phyloP scores from a whole-genome alignment of 2,113 vertebrate genomes.

The Petrocephalus zakoni region DNA sequence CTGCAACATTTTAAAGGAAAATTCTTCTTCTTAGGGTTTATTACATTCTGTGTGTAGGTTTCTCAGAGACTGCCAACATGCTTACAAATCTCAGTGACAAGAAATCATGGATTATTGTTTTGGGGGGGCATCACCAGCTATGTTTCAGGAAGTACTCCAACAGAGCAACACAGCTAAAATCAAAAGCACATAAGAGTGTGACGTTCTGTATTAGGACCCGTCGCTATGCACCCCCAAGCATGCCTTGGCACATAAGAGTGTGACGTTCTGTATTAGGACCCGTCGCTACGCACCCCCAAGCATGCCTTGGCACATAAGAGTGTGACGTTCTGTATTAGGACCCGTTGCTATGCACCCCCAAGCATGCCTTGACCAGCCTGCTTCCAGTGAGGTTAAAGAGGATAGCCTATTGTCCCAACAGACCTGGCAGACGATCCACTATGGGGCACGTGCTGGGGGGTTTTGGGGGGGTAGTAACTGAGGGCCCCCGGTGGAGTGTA shows the following conservation, averaged over 20 bases:
- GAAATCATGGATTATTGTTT: background rate
- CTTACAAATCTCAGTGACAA: background rate
- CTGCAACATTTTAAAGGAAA: background rate
- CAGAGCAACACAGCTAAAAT: background rate
- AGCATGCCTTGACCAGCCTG: background rate
- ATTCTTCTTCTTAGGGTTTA: background rate
- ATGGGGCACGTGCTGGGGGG: slow-evolving; percentile 29
- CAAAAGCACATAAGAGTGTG: background rate
- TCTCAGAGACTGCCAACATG: background rate
- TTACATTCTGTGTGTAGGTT: background rate
- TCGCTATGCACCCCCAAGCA: background rate
- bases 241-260: background rate
- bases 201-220: background rate
- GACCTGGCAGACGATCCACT: slow-evolving; percentile 48
- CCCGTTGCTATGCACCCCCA: background rate
- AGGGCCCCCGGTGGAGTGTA: slow-evolving; percentile 49
- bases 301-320: background rate
- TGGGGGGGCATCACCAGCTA: background rate
- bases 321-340: background rate
- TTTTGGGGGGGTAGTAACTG: slow-evolving; percentile 51
- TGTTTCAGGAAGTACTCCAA: background rate
- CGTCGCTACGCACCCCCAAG: background rate
- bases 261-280: background rate
- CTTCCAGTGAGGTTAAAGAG: background rate
- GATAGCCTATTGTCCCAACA: background rate